Percentiles rank a stretch among this genome's conserved stretches.
Evolutionary conservation across 2,888 invertebrate genomes (phyloP).

Genomic region (Neria commutata): DNA sequence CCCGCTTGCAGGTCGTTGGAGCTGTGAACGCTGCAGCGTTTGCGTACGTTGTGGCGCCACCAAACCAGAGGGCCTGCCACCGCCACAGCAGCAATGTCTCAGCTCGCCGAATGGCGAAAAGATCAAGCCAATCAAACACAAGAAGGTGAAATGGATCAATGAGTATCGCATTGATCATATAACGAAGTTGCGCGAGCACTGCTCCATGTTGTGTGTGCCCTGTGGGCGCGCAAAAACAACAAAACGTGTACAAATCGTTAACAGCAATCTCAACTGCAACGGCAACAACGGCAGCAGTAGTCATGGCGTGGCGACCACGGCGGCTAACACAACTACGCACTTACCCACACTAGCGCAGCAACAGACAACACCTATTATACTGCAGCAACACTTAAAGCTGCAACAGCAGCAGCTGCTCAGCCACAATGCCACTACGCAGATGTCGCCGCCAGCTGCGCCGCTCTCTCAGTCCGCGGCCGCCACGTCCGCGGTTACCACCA

Average conservation of each 20-base stretch:
- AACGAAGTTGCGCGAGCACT: conserved; percentile 59
- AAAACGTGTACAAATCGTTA: conserved; percentile 36
- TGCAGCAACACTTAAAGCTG: not conserved
- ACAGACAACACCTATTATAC: not conserved
- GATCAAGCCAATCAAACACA: conserved; percentile 42
- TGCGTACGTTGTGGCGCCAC: conserved; percentile 70
- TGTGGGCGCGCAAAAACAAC: conserved; percentile 53
- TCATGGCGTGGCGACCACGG: not conserved
- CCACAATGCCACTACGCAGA: not conserved
- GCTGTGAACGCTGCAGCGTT: conserved; percentile 80
- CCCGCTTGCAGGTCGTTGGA: conserved; percentile 73
- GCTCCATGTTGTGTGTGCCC: conserved; percentile 67
- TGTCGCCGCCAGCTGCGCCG: conserved; percentile 11
- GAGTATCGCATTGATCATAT: conserved; percentile 60
- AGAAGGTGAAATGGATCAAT: conserved; percentile 60
- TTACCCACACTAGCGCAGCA: not conserved
- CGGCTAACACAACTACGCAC: too few species aligned
- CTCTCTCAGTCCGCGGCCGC: too few species aligned
- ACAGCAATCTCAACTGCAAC: conserved; percentile 15
- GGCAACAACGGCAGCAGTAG: conserved; percentile 38
- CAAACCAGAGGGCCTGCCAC: conserved; percentile 61
- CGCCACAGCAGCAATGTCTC: conserved; percentile 23
- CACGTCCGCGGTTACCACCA: too few species aligned
- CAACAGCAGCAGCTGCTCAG: not conserved
- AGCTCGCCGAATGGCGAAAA: conserved; percentile 35